Conservation (phyloP, 2,797 vertebrate species). For the Premnoplex brunnescens region DNA sequence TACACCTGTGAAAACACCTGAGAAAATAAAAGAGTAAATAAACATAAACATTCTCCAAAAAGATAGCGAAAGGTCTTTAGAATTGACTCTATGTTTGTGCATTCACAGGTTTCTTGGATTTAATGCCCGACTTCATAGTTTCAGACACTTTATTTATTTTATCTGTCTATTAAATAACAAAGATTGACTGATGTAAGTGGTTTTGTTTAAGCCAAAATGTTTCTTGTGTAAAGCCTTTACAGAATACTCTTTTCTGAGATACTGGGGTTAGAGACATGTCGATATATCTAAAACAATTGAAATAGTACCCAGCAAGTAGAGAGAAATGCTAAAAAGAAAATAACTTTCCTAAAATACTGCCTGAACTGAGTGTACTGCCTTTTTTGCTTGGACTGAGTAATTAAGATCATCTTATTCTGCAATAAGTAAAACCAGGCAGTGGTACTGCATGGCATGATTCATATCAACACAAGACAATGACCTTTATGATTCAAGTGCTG, state of each 20-base stretch:
- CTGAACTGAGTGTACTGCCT: not conserved
- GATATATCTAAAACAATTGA: not conserved
- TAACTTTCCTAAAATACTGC: not conserved
- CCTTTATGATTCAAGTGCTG: constrained; percentile 41
- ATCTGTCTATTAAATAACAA: not conserved
- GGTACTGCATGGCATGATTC: not conserved
- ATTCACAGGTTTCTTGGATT: not conserved
- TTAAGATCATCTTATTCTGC: not conserved
- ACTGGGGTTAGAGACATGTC: not conserved
- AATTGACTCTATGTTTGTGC: not conserved
- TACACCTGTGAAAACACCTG: constrained; percentile 25
- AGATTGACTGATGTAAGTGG: not conserved
- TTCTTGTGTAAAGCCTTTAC: not conserved
- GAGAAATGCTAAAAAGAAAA: not conserved
- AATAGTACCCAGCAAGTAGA: not conserved
- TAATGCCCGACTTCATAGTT: not conserved
- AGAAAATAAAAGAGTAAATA: constrained; percentile 18
- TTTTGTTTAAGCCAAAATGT: not conserved
- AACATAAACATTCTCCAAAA: not conserved
- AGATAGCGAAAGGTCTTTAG: not conserved
- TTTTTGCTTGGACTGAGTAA: not conserved
- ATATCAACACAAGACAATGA: constrained; percentile 3
- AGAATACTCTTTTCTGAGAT: not conserved
- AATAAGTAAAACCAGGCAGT: not conserved
- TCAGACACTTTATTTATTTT: not conserved